Percentiles rank a stretch among this genome's conserved stretches.
Evolutionary conservation across 2,888 invertebrate genomes (phyloP).

Genomic region (Drosophila borborema): DNA sequence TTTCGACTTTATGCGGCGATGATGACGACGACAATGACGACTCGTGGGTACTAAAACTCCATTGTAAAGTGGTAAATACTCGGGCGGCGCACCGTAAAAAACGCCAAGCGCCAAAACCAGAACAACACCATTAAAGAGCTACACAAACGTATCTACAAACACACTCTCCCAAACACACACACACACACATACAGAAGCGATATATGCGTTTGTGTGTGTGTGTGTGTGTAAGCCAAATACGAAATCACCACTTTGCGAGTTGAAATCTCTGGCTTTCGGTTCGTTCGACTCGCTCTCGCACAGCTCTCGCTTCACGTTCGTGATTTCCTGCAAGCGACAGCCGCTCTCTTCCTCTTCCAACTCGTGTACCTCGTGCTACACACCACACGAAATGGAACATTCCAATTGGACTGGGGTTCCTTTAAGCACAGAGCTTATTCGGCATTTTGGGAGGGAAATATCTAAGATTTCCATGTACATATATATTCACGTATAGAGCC

Average conservation of each 20-base stretch:
- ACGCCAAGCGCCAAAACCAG: conserved; percentile 79
- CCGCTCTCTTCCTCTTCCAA: conserved; percentile 5
- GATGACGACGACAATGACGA: conserved; percentile 84
- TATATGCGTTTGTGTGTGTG: not conserved
- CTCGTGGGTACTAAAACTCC: conserved; percentile 81
- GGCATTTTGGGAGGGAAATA: not conserved
- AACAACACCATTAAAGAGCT: conserved; percentile 77
- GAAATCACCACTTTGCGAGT: conserved; percentile 78
- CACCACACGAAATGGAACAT: conserved; percentile 36
- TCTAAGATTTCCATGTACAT: not conserved
- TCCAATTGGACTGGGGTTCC: conserved; percentile 31
- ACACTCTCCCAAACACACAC: conserved; percentile 17
- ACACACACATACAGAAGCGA: conserved; percentile 9
- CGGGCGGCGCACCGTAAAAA: conserved; percentile 81
- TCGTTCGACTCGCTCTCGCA: conserved; percentile 57
- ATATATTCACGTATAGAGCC: not conserved
- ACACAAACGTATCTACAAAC: conserved; percentile 25
- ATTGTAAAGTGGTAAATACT: conserved; percentile 82
- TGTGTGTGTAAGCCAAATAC: conserved; percentile 61
- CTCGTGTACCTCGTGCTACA: conserved; percentile 1
- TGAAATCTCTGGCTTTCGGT: conserved; percentile 71
- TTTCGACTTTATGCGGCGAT: conserved; percentile 83
- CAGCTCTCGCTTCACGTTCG: conserved; percentile 47
- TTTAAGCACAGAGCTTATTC: not conserved
- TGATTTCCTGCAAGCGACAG: conserved; percentile 50